Base-by-base conservation (phyloP, 2,113 vertebrate species). In the Cheilinus undulatus region DNA sequence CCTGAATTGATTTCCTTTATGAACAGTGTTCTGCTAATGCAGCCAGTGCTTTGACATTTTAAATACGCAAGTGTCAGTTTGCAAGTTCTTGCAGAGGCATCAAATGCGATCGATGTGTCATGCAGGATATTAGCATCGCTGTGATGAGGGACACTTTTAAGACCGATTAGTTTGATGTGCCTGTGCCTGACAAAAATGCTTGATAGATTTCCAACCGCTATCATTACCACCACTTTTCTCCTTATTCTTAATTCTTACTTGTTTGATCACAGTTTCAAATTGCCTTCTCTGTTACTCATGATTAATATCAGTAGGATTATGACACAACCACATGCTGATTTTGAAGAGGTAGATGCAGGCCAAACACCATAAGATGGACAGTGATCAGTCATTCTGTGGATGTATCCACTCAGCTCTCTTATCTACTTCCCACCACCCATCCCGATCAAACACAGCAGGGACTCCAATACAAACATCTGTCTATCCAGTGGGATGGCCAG, bases 401-500 rank as follows among this genome's bases (percentile, higher is more conserved):
- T 72, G 52, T 20, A 62, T 65, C 27, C 49, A 45, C 65, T 71
- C 27, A 10, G 83, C 81, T 66, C 42, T n/a, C 40, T 8, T 86
- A 80, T 88, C 83, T 70, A 54, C 61, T 67, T 28, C 75, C 56
- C 71, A 34, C 84, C 80, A 80, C 77, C 70, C 69, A 38, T 73
- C 70, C 65, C 28, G 50, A 86, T 87, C 87, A 88, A 87, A 90
- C 78, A 80, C 50, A 73, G 64, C 80, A 61, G 52, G 32, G 74
- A 14, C 54, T 85, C 83, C 83, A 82, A 86, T 89, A 85, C 85
- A 89, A 91, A 91, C 67, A 85, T 28, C 53, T 22, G 45, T 82
- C 70, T 61, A 14, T 80, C 76, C 56, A 17, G 59, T 4, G 73
- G 83, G 85, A 80, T 68, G 70, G 78, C 27, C 58, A 32, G 52